phyloP scores from a whole-genome alignment of 2,797 vertebrate genomes.

The Protonibea diacanthus region DNA sequence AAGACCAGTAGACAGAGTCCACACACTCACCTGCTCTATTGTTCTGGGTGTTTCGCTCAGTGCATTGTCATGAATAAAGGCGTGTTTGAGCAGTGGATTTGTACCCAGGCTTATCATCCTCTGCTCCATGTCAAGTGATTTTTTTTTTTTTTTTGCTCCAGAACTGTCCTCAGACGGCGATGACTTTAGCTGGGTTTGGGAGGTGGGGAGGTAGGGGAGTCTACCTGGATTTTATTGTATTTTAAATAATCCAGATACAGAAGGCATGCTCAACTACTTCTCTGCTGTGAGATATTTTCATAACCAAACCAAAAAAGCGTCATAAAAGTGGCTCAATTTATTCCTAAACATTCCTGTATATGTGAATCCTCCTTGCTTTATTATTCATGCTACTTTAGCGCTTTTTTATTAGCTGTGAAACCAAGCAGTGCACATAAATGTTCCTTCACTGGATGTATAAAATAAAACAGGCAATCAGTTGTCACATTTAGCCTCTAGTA shows the following conservation, averaged over 20 bases:
- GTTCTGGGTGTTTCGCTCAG: conserved; percentile 62
- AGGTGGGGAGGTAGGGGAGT: background rate
- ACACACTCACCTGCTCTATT: conserved; percentile 78
- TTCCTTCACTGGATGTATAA: conserved; percentile 72
- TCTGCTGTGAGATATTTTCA: background rate
- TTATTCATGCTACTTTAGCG: conserved; percentile 62
- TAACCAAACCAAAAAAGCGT: background rate
- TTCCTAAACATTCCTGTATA: conserved; percentile 47
- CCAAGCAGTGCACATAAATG: conserved; percentile 57
- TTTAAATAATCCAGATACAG: conserved; percentile 8
- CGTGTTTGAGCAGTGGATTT: conserved; percentile 70
- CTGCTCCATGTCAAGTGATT: conserved; percentile 39
- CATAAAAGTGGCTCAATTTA: conserved; percentile 11
- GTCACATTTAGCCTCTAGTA: conserved; percentile 80
- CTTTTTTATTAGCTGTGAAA: conserved; percentile 63
- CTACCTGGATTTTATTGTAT: conserved; percentile 19
- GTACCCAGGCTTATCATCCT: conserved; percentile 47
- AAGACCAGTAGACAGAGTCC: conserved; percentile 61
- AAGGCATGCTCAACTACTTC: background rate
- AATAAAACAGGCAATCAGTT: conserved; percentile 76
- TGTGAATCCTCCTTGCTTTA: conserved; percentile 32
- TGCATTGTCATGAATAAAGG: conserved; percentile 65
- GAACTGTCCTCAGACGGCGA: conserved; percentile 13
- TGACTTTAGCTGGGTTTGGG: conserved; percentile 7
- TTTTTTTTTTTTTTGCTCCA: conserved; percentile 6